Conservation (phyloP, 2,113 vertebrate genomes). For the Hystrix brachyura region DNA sequence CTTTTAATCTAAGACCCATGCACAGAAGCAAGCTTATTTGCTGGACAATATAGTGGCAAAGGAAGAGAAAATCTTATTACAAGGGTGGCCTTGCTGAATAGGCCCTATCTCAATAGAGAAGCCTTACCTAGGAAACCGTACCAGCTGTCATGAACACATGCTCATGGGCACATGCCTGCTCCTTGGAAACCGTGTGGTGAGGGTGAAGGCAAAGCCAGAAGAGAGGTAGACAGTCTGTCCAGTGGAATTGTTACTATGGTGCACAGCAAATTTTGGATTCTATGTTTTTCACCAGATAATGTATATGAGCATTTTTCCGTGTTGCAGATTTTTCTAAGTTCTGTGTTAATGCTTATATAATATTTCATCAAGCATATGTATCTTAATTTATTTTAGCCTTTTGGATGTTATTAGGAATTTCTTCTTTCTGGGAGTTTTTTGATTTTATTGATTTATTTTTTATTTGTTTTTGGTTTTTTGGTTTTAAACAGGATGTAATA, state of each 20-base stretch:
- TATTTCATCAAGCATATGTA: not conserved
- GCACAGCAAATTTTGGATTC: not conserved
- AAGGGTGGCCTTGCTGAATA: not conserved
- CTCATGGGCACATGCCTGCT: fast-evolving
- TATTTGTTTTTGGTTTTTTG: not conserved
- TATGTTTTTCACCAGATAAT: not conserved
- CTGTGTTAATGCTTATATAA: constrained; percentile 15
- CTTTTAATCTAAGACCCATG: constrained; percentile 35
- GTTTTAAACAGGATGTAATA: not conserved
- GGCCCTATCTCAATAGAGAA: not conserved
- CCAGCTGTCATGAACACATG: not conserved
- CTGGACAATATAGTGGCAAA: not conserved
- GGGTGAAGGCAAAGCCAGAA: not conserved
- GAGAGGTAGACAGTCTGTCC: not conserved
- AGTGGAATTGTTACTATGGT: not conserved
- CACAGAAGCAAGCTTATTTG: constrained; percentile 5
- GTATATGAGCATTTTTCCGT: not conserved
- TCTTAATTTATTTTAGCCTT: constrained; percentile 48
- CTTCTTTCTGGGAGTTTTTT: not conserved
- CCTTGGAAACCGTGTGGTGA: not conserved
- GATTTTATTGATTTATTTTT: not conserved
- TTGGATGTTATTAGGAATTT: constrained; percentile 21
- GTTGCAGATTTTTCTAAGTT: constrained; percentile 11
- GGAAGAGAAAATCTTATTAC: constrained; percentile 29
- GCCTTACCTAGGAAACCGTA: not conserved